Conservation (phyloP, 2,888 invertebrate species). For the Tetragonula carbonaria region DNA sequence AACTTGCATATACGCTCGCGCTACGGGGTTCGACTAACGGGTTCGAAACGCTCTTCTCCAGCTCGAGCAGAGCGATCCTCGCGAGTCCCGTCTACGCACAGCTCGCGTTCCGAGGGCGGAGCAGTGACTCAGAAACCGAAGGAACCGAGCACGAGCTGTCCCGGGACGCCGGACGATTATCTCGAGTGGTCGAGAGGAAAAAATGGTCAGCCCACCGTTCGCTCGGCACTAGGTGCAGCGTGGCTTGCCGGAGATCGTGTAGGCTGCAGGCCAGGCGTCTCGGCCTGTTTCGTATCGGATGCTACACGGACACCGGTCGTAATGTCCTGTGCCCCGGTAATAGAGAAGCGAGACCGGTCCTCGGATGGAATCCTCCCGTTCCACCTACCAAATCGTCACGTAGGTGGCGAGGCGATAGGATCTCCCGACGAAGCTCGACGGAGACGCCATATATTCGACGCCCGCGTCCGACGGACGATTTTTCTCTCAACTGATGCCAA, state of each 20-base stretch:
- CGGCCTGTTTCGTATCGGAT: conserved; percentile 63
- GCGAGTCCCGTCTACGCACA: conserved; percentile 45
- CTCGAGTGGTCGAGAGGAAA: conserved; percentile 61
- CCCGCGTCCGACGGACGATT: not conserved
- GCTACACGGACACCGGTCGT: conserved; percentile 65
- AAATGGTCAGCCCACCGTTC: conserved; percentile 65
- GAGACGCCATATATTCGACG: conserved; percentile 28
- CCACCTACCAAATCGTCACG: conserved; percentile 59
- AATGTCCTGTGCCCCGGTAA: conserved; percentile 62
- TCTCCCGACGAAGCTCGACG: conserved; percentile 63
- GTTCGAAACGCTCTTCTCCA: conserved; percentile 31
- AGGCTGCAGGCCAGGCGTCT: conserved; percentile 56
- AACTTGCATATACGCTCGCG: not conserved
- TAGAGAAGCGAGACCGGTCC: conserved; percentile 48
- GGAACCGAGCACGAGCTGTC: conserved; percentile 51
- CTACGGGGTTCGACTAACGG: conserved; percentile 15
- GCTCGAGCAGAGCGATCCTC: conserved; percentile 12
- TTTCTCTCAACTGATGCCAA: not conserved
- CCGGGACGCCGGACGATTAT: conserved; percentile 55
- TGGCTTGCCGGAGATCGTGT: conserved; percentile 49
- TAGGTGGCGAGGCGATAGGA: conserved; percentile 69
- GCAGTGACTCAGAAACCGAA: conserved; percentile 62
- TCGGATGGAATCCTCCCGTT: conserved; percentile 48
- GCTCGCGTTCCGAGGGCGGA: conserved; percentile 57
- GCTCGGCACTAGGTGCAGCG: conserved; percentile 46